Conservation (phyloP, 2,113 vertebrate genomes). For the Neoarius graeffei region DNA sequence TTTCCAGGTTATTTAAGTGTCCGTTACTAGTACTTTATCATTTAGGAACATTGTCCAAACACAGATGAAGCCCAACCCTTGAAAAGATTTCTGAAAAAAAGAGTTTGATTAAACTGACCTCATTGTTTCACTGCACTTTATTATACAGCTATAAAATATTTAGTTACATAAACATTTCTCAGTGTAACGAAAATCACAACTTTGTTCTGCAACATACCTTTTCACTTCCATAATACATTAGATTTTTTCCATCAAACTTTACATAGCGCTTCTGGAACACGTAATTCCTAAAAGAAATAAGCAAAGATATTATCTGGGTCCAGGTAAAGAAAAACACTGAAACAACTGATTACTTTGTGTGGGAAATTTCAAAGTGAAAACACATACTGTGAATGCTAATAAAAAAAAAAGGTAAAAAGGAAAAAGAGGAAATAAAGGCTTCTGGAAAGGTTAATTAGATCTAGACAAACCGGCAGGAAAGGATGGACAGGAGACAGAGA, state of each 20-base stretch:
- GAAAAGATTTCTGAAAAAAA: background rate
- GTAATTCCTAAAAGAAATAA: slow-evolving; percentile 81
- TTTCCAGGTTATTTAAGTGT: background rate
- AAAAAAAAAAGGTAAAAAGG: slow-evolving; percentile 29
- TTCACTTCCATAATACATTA: slow-evolving; percentile 93
- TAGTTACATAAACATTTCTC: background rate
- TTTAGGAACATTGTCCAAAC: background rate
- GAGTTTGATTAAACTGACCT: background rate
- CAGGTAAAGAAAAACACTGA: background rate
- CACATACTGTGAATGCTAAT: background rate
- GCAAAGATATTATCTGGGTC: background rate
- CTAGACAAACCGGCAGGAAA: slow-evolving; percentile 66
- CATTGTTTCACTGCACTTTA: background rate
- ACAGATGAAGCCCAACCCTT: background rate
- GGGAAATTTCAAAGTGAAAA: background rate
- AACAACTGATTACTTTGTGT: background rate
- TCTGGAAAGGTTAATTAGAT: slow-evolving; percentile 41
- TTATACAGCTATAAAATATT: background rate
- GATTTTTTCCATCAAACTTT: slow-evolving; percentile 89
- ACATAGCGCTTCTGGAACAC: slow-evolving; percentile 96
- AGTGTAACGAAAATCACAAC: background rate
- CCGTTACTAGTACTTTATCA: background rate
- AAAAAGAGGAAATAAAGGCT: slow-evolving; percentile 19
- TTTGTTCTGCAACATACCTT: slow-evolving; percentile 75
- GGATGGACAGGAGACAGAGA: slow-evolving; percentile 63